Percentiles rank a stretch among this genome's conserved stretches.
These are phyloP conservation scores for Dasypogon diadema DNA, from an alignment of 2,888 invertebrate species.

Conservation along the genomic window DNA sequence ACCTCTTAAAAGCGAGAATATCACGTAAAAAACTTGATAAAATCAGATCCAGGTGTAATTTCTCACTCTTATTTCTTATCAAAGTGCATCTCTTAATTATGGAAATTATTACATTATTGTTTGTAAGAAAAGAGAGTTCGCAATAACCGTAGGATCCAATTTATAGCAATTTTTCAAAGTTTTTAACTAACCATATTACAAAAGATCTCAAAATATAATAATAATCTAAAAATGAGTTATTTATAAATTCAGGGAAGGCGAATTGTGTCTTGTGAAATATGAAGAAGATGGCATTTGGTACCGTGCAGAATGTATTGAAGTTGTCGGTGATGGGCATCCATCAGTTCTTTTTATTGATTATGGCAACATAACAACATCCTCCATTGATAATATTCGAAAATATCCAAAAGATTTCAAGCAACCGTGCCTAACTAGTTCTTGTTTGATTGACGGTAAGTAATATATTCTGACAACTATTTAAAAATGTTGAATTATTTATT, in stretches of 20 bases:
- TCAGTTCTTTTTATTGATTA: slow-evolving; percentile 65
- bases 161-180: no score
- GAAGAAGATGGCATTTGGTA: slow-evolving; percentile 62
- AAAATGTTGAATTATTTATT: background rate
- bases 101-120: no score
- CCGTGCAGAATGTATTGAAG: slow-evolving; percentile 64
- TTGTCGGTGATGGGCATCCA: slow-evolving; percentile 66
- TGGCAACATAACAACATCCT: slow-evolving; percentile 62
- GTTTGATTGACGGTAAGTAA: slow-evolving; percentile 60
- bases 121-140: no score
- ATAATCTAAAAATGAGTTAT: no score
- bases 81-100: no score
- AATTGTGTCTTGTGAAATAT: slow-evolving; percentile 63
- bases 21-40: no score
- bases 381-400: slow-evolving; percentile 62
- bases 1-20: no score
- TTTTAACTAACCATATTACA: no score
- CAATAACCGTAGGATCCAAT: no score
- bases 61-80: no score
- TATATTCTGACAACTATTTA: background rate
- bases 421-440: slow-evolving; percentile 63
- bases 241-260: slow-evolving; percentile 59
- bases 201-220: no score
- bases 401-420: slow-evolving; percentile 64
- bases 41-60: no score